phyloP scores from a whole-genome alignment of 1,140 invertebrate genomes.

The Chrysoperla carnea region DNA sequence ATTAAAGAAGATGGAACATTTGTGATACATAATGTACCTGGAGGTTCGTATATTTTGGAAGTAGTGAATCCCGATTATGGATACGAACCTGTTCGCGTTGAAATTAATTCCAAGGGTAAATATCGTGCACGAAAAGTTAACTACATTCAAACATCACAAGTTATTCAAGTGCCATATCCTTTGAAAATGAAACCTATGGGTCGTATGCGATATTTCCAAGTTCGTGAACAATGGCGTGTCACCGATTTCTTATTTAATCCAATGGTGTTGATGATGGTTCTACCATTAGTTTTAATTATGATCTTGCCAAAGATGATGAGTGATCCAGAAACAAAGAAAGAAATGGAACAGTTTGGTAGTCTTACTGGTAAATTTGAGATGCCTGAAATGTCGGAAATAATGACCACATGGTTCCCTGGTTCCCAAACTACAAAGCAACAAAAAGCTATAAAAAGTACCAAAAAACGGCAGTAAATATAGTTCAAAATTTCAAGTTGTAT shows the following conservation, averaged over 20 bases:
- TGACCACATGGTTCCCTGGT: slow-evolving; percentile 62
- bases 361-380: slow-evolving; percentile 62
- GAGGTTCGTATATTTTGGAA: slow-evolving; percentile 92
- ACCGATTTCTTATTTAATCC: slow-evolving; percentile 93
- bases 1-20: slow-evolving; percentile 89
- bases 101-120: slow-evolving; percentile 94
- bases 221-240: slow-evolving; percentile 83
- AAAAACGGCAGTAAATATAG: slow-evolving; percentile 39
- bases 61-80: slow-evolving; percentile 76
- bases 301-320: slow-evolving; percentile 92
- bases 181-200: slow-evolving; percentile 69
- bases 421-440: slow-evolving; percentile 35
- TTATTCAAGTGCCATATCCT: slow-evolving; percentile 80
- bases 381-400: slow-evolving; percentile 81
- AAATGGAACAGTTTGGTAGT: slow-evolving; percentile 76
- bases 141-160: slow-evolving; percentile 76
- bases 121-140: slow-evolving; percentile 89
- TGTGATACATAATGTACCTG: slow-evolving; percentile 70
- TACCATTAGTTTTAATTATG: slow-evolving; percentile 81
- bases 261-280: slow-evolving; percentile 95
- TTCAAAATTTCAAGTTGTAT: too few species aligned
- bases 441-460: slow-evolving; percentile 26
- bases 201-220: slow-evolving; percentile 81
- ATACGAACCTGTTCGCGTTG: slow-evolving; percentile 84
- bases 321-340: slow-evolving; percentile 87